Conservation (phyloP, 2,888 invertebrate genomes). For the Galeopsomyia nigrocyanea region DNA sequence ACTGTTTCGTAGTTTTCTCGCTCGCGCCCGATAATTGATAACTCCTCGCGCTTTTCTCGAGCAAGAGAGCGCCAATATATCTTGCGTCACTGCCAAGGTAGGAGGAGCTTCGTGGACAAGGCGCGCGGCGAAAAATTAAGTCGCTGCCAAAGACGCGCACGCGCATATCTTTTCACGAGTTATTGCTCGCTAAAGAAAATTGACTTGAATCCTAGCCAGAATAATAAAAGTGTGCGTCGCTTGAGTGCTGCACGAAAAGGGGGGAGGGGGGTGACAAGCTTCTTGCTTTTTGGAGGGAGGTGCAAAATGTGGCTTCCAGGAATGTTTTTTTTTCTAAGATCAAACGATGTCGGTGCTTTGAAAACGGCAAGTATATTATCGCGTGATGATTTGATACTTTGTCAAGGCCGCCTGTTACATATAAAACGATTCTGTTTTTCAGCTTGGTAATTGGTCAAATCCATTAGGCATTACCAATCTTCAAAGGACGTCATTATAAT, state of each 20-base stretch:
- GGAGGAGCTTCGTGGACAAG: slow-evolving; percentile 24
- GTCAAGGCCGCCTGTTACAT: too few species aligned
- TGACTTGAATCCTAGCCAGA: slow-evolving; percentile 66
- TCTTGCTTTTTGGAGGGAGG: background rate
- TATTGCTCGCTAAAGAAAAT: slow-evolving; percentile 65
- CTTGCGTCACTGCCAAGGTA: slow-evolving; percentile 40
- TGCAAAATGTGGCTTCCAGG: slow-evolving; percentile 1
- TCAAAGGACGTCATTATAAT: too few species aligned
- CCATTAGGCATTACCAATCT: too few species aligned
- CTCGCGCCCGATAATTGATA: slow-evolving; percentile 53
- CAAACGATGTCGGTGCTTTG: too few species aligned
- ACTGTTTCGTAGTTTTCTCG: slow-evolving; percentile 37
- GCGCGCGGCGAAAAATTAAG: slow-evolving; percentile 56
- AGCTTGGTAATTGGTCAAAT: too few species aligned
- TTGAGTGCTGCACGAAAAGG: slow-evolving; percentile 22
- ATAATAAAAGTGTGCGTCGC: slow-evolving; percentile 61
- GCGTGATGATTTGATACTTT: too few species aligned
- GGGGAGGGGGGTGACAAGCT: slow-evolving; percentile 5
- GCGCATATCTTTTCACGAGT: slow-evolving; percentile 48
- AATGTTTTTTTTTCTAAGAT: too few species aligned
- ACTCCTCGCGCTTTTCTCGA: slow-evolving; percentile 28
- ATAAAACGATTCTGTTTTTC: too few species aligned
- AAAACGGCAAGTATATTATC: too few species aligned
- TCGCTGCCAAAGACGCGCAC: slow-evolving; percentile 52
- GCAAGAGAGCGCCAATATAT: slow-evolving; percentile 42